These are phyloP conservation scores for Pontoporia blainvillei DNA, from an alignment of 2,113 vertebrate species.

Conservation along the genomic window DNA sequence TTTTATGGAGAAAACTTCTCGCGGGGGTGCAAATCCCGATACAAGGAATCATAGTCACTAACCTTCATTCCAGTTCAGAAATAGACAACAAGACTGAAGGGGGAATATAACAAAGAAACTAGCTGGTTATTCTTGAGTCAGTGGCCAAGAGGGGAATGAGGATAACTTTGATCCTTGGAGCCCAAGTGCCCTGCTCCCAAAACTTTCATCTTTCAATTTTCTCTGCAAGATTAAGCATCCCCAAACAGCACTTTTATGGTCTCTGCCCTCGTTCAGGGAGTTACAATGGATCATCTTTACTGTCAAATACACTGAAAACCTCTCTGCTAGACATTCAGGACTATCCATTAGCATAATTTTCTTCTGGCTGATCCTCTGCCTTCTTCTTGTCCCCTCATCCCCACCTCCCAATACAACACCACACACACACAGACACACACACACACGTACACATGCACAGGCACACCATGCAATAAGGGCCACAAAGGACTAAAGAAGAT, in stretches of 20 bases:
- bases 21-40: neutral
- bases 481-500: neutral
- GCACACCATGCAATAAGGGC: neutral
- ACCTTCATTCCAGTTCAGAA: neutral
- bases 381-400: neutral
- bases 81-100: neutral
- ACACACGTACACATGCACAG: fast-evolving
- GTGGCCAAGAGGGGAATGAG: conserved; percentile 1
- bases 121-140: conserved; percentile 32
- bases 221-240: conserved; percentile 63
- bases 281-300: conserved; percentile 69
- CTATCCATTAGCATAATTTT: conserved; percentile 12
- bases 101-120: conserved; percentile 13
- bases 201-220: conserved; percentile 68
- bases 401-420: too few relatives aligned
- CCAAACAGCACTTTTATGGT: conserved; percentile 63
- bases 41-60: neutral
- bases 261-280: conserved; percentile 60
- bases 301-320: conserved; percentile 62
- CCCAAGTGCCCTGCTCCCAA: conserved; percentile 9
- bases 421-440: neutral
- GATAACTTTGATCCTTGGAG: conserved; percentile 41
- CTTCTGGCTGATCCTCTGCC: neutral
- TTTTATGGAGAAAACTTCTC: conserved; percentile 44
- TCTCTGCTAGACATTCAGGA: conserved; percentile 17